Conservation (phyloP, 2,888 invertebrate genomes). For the Lamellibrachia columna region DNA sequence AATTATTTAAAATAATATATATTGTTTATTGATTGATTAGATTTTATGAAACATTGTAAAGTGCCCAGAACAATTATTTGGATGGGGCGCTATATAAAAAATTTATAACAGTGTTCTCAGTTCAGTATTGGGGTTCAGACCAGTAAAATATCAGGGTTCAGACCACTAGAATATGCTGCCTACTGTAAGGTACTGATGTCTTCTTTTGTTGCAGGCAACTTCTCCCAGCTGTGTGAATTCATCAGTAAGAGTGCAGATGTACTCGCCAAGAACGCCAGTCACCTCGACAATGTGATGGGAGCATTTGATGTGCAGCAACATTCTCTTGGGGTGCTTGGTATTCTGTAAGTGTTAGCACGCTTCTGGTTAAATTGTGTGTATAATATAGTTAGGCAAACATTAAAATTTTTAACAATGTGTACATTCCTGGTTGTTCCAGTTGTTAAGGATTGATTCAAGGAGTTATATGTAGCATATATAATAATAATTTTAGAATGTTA, state of each 20-base stretch:
- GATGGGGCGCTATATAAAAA: too few species aligned
- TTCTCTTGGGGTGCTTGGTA: conserved; percentile 87
- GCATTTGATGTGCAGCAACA: conserved; percentile 91
- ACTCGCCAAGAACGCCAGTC: conserved; percentile 82
- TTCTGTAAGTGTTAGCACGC: conserved; percentile 75
- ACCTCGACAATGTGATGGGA: conserved; percentile 88
- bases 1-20: too few species aligned
- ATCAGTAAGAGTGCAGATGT: conserved; percentile 76
- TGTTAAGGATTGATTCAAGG: neutral
- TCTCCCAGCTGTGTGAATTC: conserved; percentile 64
- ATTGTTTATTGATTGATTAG: too few species aligned
- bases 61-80: too few species aligned
- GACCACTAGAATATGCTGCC: neutral
- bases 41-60: too few species aligned
- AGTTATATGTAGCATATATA: neutral
- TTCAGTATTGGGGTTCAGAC: neutral
- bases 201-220: conserved; percentile 61
- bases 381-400: neutral
- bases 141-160: neutral
- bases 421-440: neutral
- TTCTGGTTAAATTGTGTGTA: conserved; percentile 52
- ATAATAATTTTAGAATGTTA: too few species aligned
- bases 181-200: neutral
- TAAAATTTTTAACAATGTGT: too few species aligned
- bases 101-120: neutral